A percentile compares a stretch with the other conserved stretches of the same genome.
These are phyloP conservation scores for Augiades crinisus DNA, from an alignment of 2,888 invertebrate genomes.

Conservation along the genomic window DNA sequence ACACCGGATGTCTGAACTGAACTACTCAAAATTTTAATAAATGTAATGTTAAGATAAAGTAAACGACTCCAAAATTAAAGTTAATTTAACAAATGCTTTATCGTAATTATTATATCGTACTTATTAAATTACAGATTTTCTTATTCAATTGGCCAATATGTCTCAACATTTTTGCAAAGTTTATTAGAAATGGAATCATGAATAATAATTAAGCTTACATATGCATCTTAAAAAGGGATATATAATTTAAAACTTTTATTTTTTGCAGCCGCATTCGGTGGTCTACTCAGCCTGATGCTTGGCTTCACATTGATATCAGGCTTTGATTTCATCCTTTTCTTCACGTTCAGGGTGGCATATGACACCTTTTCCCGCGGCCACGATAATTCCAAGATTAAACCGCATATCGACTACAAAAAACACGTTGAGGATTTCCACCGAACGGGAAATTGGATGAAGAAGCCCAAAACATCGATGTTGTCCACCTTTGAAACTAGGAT, in stretches of 20 bases:
- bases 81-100: too few species aligned
- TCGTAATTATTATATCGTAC: too few species aligned
- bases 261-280: conserved; percentile 86
- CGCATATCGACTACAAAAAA: not conserved
- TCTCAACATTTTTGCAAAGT: too few species aligned
- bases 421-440: not conserved
- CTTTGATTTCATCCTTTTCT: conserved; percentile 84
- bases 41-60: too few species aligned
- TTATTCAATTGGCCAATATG: too few species aligned
- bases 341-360: conserved; percentile 76
- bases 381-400: not conserved
- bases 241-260: not conserved
- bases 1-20: too few species aligned
- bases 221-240: too few species aligned
- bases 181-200: too few species aligned
- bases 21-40: too few species aligned
- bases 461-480: not conserved
- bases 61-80: too few species aligned
- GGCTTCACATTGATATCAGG: conserved; percentile 87
- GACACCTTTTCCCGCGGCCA: conserved; percentile 41
- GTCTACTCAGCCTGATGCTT: conserved; percentile 84
- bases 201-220: too few species aligned
- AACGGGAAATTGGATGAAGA: conserved; percentile 1
- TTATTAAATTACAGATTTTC: too few species aligned
- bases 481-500: not conserved